Evolutionary conservation across 2,888 invertebrate species (phyloP), one percentile per base, ranked within the genome.

Genomic region (Corbicula japonica): DNA sequence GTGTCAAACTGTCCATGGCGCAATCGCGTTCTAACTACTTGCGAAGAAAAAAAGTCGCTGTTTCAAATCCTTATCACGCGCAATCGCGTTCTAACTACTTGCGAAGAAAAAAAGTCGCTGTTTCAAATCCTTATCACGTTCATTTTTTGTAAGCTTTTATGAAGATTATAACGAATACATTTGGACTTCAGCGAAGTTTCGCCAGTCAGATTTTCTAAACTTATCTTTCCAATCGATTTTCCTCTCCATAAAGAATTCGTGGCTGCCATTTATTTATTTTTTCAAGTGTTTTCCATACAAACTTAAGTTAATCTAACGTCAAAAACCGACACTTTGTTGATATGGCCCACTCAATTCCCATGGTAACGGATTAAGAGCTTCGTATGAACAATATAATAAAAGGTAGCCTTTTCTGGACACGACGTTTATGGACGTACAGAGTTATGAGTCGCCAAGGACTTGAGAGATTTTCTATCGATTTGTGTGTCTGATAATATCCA

Each of bases 231-330:
- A 21, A 58, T 58, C 23, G 58, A 58, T 58, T 5, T 38, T 1
- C 5, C 38, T 30, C 23, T 4, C 35, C n/a, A 23, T 58, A 58
- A 26, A 58, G 21, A 58, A 12, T 26, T 21, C 15, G 10, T 38
- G 6, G 35, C 12, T 58, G 52, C 66, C 38, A 38, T 60, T 56
- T 74, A 74, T 74, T 66, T 74, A 50, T 48, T 23, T 21, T 50
- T 52, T 76, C 48, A 44, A 80, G 80, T 75, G 80, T 28, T 75
- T n/a, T n/a, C 56, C 68, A 75, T 56, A 80, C 75, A 80, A 18
- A 38, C 46, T 48, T 38, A 75, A 70, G 48, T 58, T 54, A 58
- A 58, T 34, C 68, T 66, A 68, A 75, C 71, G 66, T 66, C 50
- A 54, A 38, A 77, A 72, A 61, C 52, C 68, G 28, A 72, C 61